Evolutionary conservation across 2,113 vertebrate genomes (phyloP), one percentile per base, ranked within the genome.

Genomic region (Sterna hirundo): DNA sequence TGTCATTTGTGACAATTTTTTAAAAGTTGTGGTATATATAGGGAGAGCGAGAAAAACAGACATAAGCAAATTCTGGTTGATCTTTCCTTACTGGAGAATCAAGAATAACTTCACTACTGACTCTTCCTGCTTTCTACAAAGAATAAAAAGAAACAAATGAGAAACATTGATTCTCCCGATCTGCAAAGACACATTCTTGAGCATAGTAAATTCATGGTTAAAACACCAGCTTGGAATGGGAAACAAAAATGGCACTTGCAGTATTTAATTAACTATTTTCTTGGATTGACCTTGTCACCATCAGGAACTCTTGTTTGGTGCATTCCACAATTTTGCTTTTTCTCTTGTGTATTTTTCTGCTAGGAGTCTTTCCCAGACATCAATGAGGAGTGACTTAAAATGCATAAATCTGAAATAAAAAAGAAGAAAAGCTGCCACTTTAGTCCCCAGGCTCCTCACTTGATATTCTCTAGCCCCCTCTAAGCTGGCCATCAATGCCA

Each of bases 401-500:
- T 40, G 71, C 68, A 91, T 65, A 91, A 89, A 88, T 44, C n/a
- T 72, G 79, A 91, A 91, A 69, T 13, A 76, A 79, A 74, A 78
- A 51, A 80, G 57, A 80, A 82, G 26, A 54, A 78, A 91, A 81
- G 9, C 58, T 90, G 46, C 72, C 71, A 62, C 75, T 84, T 88
- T 5, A 26, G 69, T 96, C 78, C 75, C 69, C 40, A 90, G 72
- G 34, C 57, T 90, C 47, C 52, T 79, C 69, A 82, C 76, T 86
- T 94, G 54, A 47, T 81, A 80, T 91, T 93, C 79, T 96, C 69
- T 69, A 94, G 34, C 29, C 36, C 49, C 15, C 40, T 91, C n/a
- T 26, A 86, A 96, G 60, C 76, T 88, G 60, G 57, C 49, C 84
- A 79, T 97, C 94, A 95, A 47, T 96, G 93, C 91, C 94, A 93